Conservation (phyloP, 2,797 vertebrate species). For the Danio aesculapii region DNA sequence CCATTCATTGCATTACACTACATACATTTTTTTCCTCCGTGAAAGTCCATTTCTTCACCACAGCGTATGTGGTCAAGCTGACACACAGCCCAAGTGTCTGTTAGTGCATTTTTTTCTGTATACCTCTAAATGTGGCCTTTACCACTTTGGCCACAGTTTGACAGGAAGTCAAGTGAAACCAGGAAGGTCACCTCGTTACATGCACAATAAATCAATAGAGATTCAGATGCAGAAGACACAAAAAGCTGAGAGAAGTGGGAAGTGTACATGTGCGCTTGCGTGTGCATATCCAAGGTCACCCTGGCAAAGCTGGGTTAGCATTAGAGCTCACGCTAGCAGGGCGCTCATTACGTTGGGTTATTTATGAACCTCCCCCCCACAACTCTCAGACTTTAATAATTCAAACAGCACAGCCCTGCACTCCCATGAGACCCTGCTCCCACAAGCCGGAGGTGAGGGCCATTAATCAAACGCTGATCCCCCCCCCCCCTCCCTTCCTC, state of each 20-base stretch:
- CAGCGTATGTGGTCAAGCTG: not conserved
- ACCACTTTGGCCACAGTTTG: constrained; percentile 19
- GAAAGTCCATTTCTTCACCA: constrained; percentile 37
- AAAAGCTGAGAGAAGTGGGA: not conserved
- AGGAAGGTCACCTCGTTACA: constrained; percentile 48
- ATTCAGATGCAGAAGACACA: constrained; percentile 17
- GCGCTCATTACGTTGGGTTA: constrained; percentile 75
- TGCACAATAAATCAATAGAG: constrained; percentile 49
- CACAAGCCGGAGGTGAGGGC: constrained; percentile 78
- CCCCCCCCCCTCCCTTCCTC: constrained; percentile 57
- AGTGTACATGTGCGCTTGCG: not conserved
- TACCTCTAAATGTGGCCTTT: not conserved
- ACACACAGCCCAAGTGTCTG: not conserved
- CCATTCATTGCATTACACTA: constrained; percentile 37
- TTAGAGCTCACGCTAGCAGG: constrained; percentile 48
- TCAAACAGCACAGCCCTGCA: constrained; percentile 72
- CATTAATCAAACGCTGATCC: constrained; percentile 84
- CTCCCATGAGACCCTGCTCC: constrained; percentile 78
- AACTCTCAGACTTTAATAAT: constrained; percentile 79
- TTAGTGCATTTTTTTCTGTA: not conserved
- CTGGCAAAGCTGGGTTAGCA: constrained; percentile 46
- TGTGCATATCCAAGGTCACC: constrained; percentile 53
- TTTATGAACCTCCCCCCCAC: constrained; percentile 70
- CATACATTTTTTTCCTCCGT: constrained; percentile 42
- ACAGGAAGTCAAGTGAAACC: constrained; percentile 30